Conservation (phyloP, 2,888 invertebrate genomes). For the Pycnomerus fuliginosus region DNA sequence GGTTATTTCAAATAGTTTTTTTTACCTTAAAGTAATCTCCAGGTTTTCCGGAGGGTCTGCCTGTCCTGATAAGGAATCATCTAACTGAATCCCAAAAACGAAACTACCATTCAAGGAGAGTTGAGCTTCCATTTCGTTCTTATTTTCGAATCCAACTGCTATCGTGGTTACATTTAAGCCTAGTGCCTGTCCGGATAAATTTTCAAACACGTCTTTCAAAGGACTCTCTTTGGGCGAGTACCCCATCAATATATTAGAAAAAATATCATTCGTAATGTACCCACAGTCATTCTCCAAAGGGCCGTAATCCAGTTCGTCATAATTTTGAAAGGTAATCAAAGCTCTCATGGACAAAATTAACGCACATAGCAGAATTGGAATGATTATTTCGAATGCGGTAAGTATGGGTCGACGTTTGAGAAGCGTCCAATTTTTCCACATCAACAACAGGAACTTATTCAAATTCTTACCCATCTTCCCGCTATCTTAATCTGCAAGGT, state of each 20-base stretch:
- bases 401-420: conserved; percentile 70
- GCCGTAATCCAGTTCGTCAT: not conserved
- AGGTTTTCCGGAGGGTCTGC: conserved; percentile 54
- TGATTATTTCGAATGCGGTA: conserved; percentile 64
- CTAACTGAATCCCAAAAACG: no score
- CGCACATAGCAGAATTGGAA: conserved; percentile 63
- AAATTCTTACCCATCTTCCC: conserved; percentile 13
- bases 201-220: not conserved
- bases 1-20: conserved; percentile 1
- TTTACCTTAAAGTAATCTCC: conserved; percentile 55
- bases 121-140: no score
- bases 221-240: no score
- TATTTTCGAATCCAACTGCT: no score
- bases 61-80: no score
- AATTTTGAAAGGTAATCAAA: conserved; percentile 3
- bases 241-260: no score
- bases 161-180: no score
- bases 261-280: no score
- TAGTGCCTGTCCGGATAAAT: conserved; percentile 44
- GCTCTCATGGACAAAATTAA: conserved; percentile 40
- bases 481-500: no score
- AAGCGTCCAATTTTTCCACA: conserved; percentile 81
- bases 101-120: no score
- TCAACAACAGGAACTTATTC: conserved; percentile 62
- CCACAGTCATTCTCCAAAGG: not conserved